Conservation (phyloP, 2,113 vertebrate genomes). For the Guaruba guarouba region DNA sequence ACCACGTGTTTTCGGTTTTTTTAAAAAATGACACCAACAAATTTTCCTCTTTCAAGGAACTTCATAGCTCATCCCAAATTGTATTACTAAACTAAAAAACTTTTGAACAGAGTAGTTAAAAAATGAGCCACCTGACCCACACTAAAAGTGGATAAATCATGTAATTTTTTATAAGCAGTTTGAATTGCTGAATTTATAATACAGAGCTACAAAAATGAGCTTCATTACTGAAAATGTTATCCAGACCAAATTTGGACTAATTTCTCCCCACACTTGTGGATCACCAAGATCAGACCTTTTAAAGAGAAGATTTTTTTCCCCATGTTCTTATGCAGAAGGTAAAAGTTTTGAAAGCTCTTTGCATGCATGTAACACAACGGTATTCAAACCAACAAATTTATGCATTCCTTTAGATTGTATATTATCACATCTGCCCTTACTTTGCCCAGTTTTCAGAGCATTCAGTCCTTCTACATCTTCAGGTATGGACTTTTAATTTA, state of each 20-base stretch:
- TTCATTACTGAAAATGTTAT: not conserved
- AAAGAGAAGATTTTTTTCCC: not conserved
- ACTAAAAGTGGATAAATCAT: not conserved
- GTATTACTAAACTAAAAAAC: not conserved
- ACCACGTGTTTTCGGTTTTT: not conserved
- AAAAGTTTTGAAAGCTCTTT: not conserved
- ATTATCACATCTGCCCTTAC: not conserved
- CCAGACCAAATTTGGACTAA: not conserved
- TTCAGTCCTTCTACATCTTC: not conserved
- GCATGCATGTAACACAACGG: rapidly evolving
- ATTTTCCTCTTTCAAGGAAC: not conserved
- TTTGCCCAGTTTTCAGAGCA: not conserved
- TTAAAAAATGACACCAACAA: not conserved
- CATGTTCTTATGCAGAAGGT: not conserved
- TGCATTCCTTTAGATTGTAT: not conserved
- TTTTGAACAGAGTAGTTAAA: not conserved
- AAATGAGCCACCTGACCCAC: not conserved
- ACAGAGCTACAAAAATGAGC: not conserved
- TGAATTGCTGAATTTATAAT: not conserved
- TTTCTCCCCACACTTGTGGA: not conserved
- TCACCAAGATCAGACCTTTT: not conserved
- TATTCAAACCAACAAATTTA: not conserved
- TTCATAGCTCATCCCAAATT: not conserved
- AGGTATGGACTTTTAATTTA: not conserved
- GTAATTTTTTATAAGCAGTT: not conserved